Conservation (phyloP, 2,888 invertebrate species). For the Mellilla xanthometata region DNA sequence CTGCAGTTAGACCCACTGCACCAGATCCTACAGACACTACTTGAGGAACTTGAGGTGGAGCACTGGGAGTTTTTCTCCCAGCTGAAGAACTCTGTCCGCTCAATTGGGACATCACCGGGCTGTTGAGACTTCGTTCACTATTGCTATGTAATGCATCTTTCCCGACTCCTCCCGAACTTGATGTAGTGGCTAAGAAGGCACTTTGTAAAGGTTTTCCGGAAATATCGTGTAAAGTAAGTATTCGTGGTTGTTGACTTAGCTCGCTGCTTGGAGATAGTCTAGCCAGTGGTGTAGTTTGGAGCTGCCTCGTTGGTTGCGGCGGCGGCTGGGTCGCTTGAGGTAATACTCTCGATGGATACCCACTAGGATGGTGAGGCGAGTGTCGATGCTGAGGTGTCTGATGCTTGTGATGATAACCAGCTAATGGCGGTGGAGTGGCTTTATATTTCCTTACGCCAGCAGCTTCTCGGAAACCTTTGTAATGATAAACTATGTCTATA, state of each 20-base stretch:
- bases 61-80: slow-evolving; percentile 88
- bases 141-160: slow-evolving; percentile 95
- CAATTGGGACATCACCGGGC: slow-evolving; percentile 95
- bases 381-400: slow-evolving; percentile 88
- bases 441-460: slow-evolving; percentile 93
- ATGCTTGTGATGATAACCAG: slow-evolving; percentile 90
- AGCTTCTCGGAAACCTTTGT: slow-evolving; percentile 95
- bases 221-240: slow-evolving; percentile 95
- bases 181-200: slow-evolving; percentile 93
- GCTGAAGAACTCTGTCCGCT: slow-evolving; percentile 93
- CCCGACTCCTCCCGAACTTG: slow-evolving; percentile 93
- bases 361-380: slow-evolving; percentile 89
- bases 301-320: slow-evolving; percentile 84
- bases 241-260: slow-evolving; percentile 95
- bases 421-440: slow-evolving; percentile 91
- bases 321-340: slow-evolving; percentile 87
- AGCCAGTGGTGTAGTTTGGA: slow-evolving; percentile 95
- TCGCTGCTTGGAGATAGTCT: slow-evolving; percentile 96
- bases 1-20: slow-evolving; percentile 93
- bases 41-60: slow-evolving; percentile 86
- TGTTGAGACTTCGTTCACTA: slow-evolving; percentile 95
- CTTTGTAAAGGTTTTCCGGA: slow-evolving; percentile 96
- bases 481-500: slow-evolving; percentile 97
- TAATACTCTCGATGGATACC: slow-evolving; percentile 88
- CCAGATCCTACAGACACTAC: slow-evolving; percentile 85